Conservation (phyloP, 2,113 vertebrate genomes). For the Cyanoramphus novaezelandiae region DNA sequence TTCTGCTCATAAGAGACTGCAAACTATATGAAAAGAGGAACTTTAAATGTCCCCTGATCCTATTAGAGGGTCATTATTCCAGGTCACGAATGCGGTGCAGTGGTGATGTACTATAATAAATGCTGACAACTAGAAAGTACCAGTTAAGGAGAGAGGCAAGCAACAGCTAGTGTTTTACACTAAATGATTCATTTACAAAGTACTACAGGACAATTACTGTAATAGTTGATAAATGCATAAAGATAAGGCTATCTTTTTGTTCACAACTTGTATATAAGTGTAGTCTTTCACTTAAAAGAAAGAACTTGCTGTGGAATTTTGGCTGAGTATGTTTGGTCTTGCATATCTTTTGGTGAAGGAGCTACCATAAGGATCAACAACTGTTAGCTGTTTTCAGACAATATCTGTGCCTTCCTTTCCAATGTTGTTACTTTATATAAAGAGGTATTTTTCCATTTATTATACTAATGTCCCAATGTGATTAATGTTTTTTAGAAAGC, state of each 20-base stretch:
- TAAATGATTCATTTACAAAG: neutral
- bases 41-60: slow-evolving; percentile 65
- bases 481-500: neutral
- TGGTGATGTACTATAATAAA: slow-evolving; percentile 52
- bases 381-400: neutral
- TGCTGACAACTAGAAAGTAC: slow-evolving; percentile 57
- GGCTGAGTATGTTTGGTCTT: neutral
- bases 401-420: neutral
- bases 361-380: neutral
- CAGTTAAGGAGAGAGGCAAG: slow-evolving; percentile 11
- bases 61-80: slow-evolving; percentile 63
- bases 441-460: neutral
- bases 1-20: slow-evolving; percentile 69
- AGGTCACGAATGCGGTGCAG: slow-evolving; percentile 36
- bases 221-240: neutral
- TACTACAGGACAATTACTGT: neutral
- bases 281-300: neutral
- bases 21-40: slow-evolving; percentile 69
- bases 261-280: neutral
- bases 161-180: neutral
- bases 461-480: neutral
- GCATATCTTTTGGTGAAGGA: neutral
- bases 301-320: neutral
- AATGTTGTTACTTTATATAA: neutral
- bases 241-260: neutral